phyloP scores from a whole-genome alignment of 2,888 invertebrate genomes.

The Thalpophila matura region DNA sequence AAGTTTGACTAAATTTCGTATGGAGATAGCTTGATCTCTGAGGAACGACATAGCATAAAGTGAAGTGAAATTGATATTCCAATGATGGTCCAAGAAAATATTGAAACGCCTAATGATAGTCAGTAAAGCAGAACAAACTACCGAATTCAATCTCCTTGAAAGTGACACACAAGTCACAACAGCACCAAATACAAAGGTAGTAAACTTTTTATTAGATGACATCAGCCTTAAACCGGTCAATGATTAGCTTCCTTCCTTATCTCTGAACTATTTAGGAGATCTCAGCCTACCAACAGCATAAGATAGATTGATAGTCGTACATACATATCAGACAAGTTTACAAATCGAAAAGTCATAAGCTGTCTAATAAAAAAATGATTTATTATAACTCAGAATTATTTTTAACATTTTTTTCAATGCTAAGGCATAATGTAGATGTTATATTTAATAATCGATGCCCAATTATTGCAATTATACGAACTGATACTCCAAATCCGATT shows the following conservation, averaged over 20 bases:
- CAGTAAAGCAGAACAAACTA: not conserved
- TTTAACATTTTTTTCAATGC: not conserved
- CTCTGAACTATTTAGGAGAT: slow-evolving; percentile 12
- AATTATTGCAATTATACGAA: not conserved
- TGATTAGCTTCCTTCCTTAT: slow-evolving; percentile 23
- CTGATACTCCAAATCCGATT: not conserved
- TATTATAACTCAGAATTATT: not conserved
- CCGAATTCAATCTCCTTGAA: not conserved
- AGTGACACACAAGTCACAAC: not conserved
- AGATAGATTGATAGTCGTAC: slow-evolving; percentile 15
- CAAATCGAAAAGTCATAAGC: slow-evolving; percentile 6
- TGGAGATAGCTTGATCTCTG: no score
- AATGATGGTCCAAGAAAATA: no score
- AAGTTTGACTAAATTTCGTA: no score
- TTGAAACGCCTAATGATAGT: no score
- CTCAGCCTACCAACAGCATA: slow-evolving; percentile 1
- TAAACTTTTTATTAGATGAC: slow-evolving; percentile 16
- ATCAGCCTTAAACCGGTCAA: slow-evolving; percentile 15
- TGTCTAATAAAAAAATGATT: slow-evolving; percentile 1
- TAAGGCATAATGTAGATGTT: no score
- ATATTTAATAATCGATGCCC: no score
- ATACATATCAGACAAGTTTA: slow-evolving; percentile 9
- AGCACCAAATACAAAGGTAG: not conserved
- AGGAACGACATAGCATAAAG: no score
- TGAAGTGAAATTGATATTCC: no score